These are phyloP conservation scores for Taxidea taxus DNA, from an alignment of 2,113 vertebrate genomes.

Conservation along the genomic window DNA sequence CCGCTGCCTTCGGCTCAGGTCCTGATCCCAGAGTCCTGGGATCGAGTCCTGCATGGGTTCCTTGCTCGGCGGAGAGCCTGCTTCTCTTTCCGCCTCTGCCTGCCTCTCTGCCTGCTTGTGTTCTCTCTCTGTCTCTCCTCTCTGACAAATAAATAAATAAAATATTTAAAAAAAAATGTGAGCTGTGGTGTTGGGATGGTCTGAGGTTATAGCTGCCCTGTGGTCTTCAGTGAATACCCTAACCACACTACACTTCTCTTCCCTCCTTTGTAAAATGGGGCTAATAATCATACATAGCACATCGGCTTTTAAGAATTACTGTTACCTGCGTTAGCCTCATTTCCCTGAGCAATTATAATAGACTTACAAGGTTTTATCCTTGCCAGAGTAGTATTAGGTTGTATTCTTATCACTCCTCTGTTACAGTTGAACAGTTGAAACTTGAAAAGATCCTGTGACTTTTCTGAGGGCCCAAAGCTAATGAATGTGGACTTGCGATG, in stretches of 20 bases:
- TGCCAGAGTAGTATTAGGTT: not conserved
- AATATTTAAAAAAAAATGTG: too few species aligned
- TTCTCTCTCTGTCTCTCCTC: too few species aligned
- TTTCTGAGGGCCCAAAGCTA: not conserved
- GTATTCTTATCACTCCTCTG: not conserved
- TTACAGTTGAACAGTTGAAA: not conserved
- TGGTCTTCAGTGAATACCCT: not conserved
- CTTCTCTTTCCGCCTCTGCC: too few species aligned
- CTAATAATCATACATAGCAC: not conserved
- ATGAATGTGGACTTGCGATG: not conserved
- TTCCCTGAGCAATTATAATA: not conserved
- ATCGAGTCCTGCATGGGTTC: too few species aligned
- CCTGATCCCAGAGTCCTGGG: too few species aligned
- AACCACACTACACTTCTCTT: not conserved
- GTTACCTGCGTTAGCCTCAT: not conserved
- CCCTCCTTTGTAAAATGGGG: not conserved
- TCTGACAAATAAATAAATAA: too few species aligned
- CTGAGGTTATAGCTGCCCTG: not conserved
- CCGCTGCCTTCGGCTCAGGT: too few species aligned
- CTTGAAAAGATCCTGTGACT: not conserved
- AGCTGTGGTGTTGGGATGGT: not conserved
- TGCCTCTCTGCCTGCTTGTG: too few species aligned
- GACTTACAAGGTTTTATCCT: not conserved
- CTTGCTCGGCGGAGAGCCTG: too few species aligned
- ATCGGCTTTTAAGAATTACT: not conserved